A percentile compares a stretch with the other conserved stretches of the same genome.
phyloP scores from a whole-genome alignment of 2,888 invertebrate genomes.

The Brachypalpus laphriformis region DNA sequence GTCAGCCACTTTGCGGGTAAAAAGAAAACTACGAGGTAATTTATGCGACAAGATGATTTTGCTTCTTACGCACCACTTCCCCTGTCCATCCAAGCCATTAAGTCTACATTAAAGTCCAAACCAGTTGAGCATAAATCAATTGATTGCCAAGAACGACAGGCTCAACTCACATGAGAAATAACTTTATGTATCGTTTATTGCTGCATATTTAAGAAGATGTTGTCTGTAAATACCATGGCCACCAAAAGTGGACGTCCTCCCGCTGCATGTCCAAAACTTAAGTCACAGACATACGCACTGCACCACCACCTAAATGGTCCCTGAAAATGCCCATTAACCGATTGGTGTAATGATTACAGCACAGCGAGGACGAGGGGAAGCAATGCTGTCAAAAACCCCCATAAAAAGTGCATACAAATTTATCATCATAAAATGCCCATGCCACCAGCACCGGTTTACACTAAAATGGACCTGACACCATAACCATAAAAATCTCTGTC shows the following conservation, averaged over 20 bases:
- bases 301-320: conserved; percentile 13
- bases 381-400: conserved; percentile 23
- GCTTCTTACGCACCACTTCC: neutral
- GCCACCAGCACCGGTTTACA: conserved; percentile 24
- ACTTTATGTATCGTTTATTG: conserved; percentile 21
- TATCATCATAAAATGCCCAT: conserved; percentile 34
- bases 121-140: conserved; percentile 38
- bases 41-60: too few relatives aligned
- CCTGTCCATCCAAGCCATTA: neutral
- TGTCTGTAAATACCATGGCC: conserved; percentile 13
- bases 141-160: conserved; percentile 4
- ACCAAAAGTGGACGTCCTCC: conserved; percentile 19
- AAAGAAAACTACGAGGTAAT: too few relatives aligned
- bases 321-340: conserved; percentile 28
- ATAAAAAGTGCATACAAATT: conserved; percentile 46
- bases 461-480: conserved; percentile 55
- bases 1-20: too few relatives aligned
- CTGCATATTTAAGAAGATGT: conserved; percentile 2
- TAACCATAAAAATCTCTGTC: conserved; percentile 34
- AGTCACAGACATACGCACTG: neutral
- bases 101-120: neutral
- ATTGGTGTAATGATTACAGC: conserved; percentile 41
- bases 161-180: conserved; percentile 14
- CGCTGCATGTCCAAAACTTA: neutral
- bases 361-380: neutral